Evolutionary conservation across 1,140 invertebrate genomes (phyloP).

Genomic region (Bemisia tabaci): DNA sequence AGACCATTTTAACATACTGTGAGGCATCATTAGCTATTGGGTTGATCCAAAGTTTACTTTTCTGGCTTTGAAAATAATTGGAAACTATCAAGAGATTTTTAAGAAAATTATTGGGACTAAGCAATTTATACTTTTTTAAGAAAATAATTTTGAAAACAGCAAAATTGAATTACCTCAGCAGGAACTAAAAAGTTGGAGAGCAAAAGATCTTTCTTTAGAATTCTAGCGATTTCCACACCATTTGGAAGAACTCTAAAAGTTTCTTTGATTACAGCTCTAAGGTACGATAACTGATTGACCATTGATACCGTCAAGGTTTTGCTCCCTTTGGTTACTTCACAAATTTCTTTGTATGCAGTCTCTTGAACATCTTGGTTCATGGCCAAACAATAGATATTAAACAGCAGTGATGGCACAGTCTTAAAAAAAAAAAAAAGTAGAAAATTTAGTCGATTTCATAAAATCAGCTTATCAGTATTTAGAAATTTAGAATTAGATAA

Average conservation of each 20-base stretch:
- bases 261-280: conserved; percentile 45
- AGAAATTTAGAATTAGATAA: too few species aligned
- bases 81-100: too few species aligned
- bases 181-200: conserved; percentile 37
- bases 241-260: conserved; percentile 38
- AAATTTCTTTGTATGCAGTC: conserved; percentile 31
- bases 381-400: conserved; percentile 36
- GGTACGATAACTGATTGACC: conserved; percentile 32
- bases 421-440: conserved; percentile 19
- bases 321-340: conserved; percentile 32
- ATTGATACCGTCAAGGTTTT: conserved; percentile 19
- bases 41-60: too few species aligned
- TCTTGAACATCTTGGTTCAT: conserved; percentile 34
- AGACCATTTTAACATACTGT: too few species aligned
- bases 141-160: too few species aligned
- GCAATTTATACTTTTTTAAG: too few species aligned
- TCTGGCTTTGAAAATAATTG: too few species aligned
- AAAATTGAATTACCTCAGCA: conserved; percentile 33
- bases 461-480: too few species aligned
- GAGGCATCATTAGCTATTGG: too few species aligned
- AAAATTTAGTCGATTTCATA: background rate
- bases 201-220: conserved; percentile 34
- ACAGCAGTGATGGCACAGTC: conserved; percentile 33
- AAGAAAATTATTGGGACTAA: too few species aligned
- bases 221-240: conserved; percentile 37